phyloP scores from a whole-genome alignment of 2,113 vertebrate species.

The Nannobrachium achirus region DNA sequence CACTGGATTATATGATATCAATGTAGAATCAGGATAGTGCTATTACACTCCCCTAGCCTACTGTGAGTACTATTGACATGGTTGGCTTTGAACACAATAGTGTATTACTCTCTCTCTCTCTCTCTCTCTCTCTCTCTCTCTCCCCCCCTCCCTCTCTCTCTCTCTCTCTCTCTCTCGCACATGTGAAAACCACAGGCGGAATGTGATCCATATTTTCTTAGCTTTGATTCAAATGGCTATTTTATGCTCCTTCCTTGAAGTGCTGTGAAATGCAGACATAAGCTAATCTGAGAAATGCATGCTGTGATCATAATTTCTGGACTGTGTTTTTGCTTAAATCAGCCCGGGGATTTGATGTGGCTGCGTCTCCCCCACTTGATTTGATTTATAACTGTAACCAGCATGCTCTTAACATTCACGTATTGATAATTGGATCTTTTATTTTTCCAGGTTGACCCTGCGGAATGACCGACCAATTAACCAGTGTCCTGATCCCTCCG shows the following conservation, averaged over 20 bases:
- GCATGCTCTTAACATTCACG: conserved; percentile 53
- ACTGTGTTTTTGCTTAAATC: conserved; percentile 1
- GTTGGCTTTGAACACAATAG: conserved; percentile 78
- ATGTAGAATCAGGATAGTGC: conserved; percentile 85
- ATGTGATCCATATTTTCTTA: conserved; percentile 56
- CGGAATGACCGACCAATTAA: conserved; percentile 76
- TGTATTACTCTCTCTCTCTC: conserved; percentile 45
- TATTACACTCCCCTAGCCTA: conserved; percentile 78
- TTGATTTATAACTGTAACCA: conserved; percentile 37
- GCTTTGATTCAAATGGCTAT: conserved; percentile 59
- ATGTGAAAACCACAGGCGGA: conserved; percentile 47
- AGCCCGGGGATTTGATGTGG: conserved; percentile 35
- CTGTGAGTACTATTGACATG: conserved; percentile 83
- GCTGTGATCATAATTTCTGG: conserved; percentile 47
- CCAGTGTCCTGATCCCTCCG: conserved; percentile 42
- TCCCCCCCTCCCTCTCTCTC: conserved; percentile 13
- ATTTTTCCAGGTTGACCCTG: conserved; percentile 60
- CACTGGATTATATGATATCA: conserved; percentile 92
- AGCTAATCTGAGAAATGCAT: conserved; percentile 43
- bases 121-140: conserved; percentile 31
- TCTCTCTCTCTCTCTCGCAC: conserved; percentile 35
- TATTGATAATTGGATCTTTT: conserved; percentile 60
- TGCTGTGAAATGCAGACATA: conserved; percentile 31
- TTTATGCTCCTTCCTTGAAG: conserved; percentile 48
- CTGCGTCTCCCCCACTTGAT: conserved; percentile 44